Base-by-base conservation (phyloP, 2,888 invertebrate genomes). In the Dasypogon diadema region DNA sequence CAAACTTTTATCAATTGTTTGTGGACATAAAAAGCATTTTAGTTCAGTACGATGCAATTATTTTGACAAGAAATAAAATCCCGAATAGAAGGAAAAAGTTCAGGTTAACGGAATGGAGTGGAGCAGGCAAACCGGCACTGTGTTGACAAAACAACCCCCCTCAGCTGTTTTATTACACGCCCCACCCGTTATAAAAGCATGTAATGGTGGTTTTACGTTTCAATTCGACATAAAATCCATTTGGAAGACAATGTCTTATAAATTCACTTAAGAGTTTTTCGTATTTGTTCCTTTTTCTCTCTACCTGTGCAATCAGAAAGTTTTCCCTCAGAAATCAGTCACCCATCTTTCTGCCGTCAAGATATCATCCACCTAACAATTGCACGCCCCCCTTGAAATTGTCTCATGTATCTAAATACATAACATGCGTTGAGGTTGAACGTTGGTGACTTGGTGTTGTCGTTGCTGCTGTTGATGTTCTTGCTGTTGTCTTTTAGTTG, bases 171-270 rank as follows among this genome's bases (percentile, higher is more conserved):
- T 51, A 70, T 70, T 16, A 22, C 30, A 22, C 70, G 54, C 54
- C 70, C 70, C 54, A 54, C 21, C 65, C 34, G 34, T 54, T 70
- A 54, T 30, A 51, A 54, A 70, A 51, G 21, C 56, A 34, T 42
- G 63, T 74, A 63, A 74, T 74, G 74, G 48, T 63, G 63, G 74
- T 74, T 60, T 74, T 74, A 74, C 74, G 74, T 74, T 74, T 74
- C 74, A 74, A 74, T 74, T 74, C 60, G 46, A 74, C 74, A 74
- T 74, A 74, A 74, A 74, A 74, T 51, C 46, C 74, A 74, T 74
- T 74, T 58, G 3, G 48, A n/a, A 63, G 60, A 60, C 60, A 74
- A 46, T 60, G n/a, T 42, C 74, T 74, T 74, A 48, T 63, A 63
- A 63, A 63, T 74, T 74, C 56, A 74, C 42, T 74, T 74, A 73